Base-by-base conservation (phyloP, 2,113 vertebrate species). In the Cephalopholis sonnerati region DNA sequence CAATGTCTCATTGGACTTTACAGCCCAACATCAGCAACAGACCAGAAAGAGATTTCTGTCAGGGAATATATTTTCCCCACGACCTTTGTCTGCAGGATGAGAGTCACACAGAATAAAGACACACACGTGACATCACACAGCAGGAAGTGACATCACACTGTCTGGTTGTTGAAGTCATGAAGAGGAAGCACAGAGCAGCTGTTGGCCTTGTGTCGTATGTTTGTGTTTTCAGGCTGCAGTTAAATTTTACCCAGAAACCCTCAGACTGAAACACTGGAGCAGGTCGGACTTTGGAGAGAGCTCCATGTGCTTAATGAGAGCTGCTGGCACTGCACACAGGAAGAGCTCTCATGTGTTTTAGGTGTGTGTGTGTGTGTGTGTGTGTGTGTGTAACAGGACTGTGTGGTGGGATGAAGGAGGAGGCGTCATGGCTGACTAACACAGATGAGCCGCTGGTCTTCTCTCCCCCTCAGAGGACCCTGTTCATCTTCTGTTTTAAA, bases 401-500 rank as follows among this genome's bases (percentile, higher is more conserved):
- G 11, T 22, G 32, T 65, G 36, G 22, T 67, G 44, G 24, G 16
- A n/a, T n/a, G n/a, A 54, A 64, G 69, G 57, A 39, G 22, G 53
- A 74, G 20, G 70, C 41, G 29, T 72, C 58, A 67, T 1, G 54
- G 46, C 69, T 74, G 64, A 71, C 39, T 66, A 67, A 57, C 25
- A 55, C 36, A 65, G 77, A 77, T 77, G 20, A 77, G 66, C 67
- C 32, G 24, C 81, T 27, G 66, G 54, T 84, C 46, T 81, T 53
- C n/a, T 74, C 32, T 65, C 17, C 27, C 25, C 51, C 76, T 63
- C 72, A 61, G 57, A 84, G 71, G 41, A 76, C 63, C 16, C n/a
- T 63, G 41, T 74, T 82, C 2, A 72, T 58, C 65, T 71, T 59
- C 54, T 71, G 51, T 70, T 72, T 67, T 32, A 69, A 86, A 69